Evolutionary conservation across 2,113 vertebrate species (phyloP), one percentile per base, ranked within the genome.

Genomic region (Mormyrus iriodes): DNA sequence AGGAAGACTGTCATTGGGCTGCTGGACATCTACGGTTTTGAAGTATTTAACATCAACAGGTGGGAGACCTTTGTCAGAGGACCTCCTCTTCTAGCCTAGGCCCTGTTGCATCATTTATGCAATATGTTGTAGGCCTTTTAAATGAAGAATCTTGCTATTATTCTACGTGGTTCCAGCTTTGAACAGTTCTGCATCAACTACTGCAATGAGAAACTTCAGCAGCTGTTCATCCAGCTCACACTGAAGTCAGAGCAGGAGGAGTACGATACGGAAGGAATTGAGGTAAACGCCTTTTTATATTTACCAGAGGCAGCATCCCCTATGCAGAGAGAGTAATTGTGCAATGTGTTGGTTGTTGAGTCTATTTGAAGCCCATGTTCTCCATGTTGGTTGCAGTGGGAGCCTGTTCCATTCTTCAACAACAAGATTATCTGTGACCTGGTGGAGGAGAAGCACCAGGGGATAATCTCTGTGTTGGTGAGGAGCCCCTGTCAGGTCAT

Each of bases 131-230:
- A 15, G 9, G 24, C 44, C 48, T 85, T 27, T 9, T 42, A 51
- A 10, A 27, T 27, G 44, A 31, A 12, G 5, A 48, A n/a, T 85
- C 73, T 49, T 27, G 17, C 1, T 85, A 85, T 85, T 51, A 27
- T 51, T 15, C 48, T 27, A 42, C 31, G 31, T 31, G 35, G 4
- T 91, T 90, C 65, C 55, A 99, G 98, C 94, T 99, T 99, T 93
- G 98, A 99, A 91, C 98, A 99, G 93, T 99, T 99, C 94, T 99
- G 98, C 90, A 99, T 99, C 92, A 99, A 99, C 92, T 99, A 99
- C 90, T 99, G 98, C 94, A 99, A 99, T 0, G 98, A 99, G 94
- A 99, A 99, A 92, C 96, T 99, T 61, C 98, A 99, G 93, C 98
- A 99, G 90, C 96, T 99, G 87, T 95, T 99, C 65, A 99, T 99